Evolutionary conservation across 2,797 vertebrate species (phyloP), one percentile per base, ranked within the genome.

Genomic region (Paratrypauchen microcephalus): DNA sequence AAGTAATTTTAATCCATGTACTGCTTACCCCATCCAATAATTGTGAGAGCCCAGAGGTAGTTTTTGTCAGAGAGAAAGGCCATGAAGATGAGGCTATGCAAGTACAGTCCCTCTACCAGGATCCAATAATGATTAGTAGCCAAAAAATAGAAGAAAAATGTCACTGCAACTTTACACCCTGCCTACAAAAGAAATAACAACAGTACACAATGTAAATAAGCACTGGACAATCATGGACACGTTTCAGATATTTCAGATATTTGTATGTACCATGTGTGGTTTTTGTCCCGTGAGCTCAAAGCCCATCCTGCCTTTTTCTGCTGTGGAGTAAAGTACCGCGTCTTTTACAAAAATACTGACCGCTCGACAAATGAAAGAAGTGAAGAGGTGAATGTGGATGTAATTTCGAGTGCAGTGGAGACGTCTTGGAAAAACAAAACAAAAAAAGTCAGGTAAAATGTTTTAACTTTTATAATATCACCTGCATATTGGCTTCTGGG

Each of bases 111-210:
- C 89, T 97, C 96, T 83, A 97, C 96, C 77, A 97, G 89, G 81
- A 97, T 97, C 96, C 96, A 97, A 84, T 94, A 97, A 85, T 97
- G 95, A 88, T 97, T 97, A 71, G 96, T 96, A 19, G 96, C 96
- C 92, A 97, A 89, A 77, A 97, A 97, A 77, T 97, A 97, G 45
- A 97, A 92, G 90, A 97, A 97, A 64, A 97, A 80, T 0, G 95
- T 97, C 59, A 97, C 96, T 3, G 86, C 95, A 21, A 94, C 89
- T 87, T 97, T 97, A 90, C 96, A 97, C 78, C 96, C 95, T 23
- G 89, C 95, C 96, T 97, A 24, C 21, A 18, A 47, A 63, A 6
- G 30, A 41, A 32, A 21, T 11, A 36, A 13, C 19, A 39, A 36
- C 41, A 39, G 19, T 12, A 55, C 52, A 23, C 23, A 3, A 55